phyloP scores from a whole-genome alignment of 2,888 invertebrate genomes.

The Alsophila aescularia region DNA sequence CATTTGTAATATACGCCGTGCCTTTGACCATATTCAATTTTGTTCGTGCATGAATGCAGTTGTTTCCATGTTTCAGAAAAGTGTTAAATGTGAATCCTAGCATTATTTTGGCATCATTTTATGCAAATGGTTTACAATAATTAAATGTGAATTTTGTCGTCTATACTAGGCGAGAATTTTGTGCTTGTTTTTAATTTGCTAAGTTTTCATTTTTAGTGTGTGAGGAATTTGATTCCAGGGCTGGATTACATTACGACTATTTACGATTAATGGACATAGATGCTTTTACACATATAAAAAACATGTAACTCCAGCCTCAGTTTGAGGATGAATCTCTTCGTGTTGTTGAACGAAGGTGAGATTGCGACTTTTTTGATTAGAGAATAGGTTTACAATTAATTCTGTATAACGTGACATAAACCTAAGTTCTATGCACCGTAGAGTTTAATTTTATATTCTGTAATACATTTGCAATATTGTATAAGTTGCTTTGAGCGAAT shows the following conservation, averaged over 20 bases:
- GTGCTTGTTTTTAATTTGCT: constrained; percentile 6
- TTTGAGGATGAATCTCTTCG: constrained; percentile 60
- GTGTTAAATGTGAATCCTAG: not conserved
- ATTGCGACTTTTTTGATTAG: constrained; percentile 44
- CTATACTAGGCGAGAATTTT: not conserved
- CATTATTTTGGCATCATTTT: no score
- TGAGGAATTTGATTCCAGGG: constrained; percentile 29
- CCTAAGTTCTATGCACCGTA: constrained; percentile 60
- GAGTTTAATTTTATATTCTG: constrained; percentile 65
- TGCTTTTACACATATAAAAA: constrained; percentile 1
- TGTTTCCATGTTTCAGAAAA: not conserved
- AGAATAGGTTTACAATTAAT: constrained; percentile 36
- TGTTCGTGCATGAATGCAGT: not conserved
- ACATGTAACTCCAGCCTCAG: constrained; percentile 1
- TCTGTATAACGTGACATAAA: constrained; percentile 48
- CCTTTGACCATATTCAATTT: constrained; percentile 10
- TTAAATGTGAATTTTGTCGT: not conserved
- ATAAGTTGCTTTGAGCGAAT: constrained; percentile 75
- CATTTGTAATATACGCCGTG: constrained; percentile 14
- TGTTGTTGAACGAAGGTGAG: constrained; percentile 39
- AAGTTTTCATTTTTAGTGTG: constrained; percentile 6
- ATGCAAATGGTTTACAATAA: no score
- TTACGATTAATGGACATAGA: not conserved
- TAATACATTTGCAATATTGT: constrained; percentile 54
- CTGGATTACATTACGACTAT: constrained; percentile 27